phyloP scores from a whole-genome alignment of 2,888 invertebrate genomes.

The Trissoscelio sp. region DNA sequence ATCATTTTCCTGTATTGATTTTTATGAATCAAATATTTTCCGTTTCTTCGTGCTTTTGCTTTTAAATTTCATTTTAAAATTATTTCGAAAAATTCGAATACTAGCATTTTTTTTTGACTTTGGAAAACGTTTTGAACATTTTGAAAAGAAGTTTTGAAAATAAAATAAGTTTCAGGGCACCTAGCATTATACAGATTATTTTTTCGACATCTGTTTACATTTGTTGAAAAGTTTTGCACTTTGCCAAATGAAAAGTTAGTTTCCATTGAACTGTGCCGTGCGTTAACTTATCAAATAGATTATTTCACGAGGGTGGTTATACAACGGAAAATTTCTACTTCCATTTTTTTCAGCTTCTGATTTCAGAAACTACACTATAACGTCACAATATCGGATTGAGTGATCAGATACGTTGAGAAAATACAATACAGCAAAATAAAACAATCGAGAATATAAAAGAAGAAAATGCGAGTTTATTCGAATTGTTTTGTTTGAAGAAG shows the following conservation, averaged over 20 bases:
- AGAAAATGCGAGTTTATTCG: slow-evolving; percentile 56
- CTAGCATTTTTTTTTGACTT: no score
- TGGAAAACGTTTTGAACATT: no score
- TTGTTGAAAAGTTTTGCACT: slow-evolving; percentile 28
- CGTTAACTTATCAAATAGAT: slow-evolving; percentile 34
- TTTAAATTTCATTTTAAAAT: no score
- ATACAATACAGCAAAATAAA: slow-evolving; percentile 64
- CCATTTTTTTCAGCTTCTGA: slow-evolving; percentile 49
- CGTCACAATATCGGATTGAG: slow-evolving; percentile 60
- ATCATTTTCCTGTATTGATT: not conserved
- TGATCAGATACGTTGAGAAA: slow-evolving; percentile 60
- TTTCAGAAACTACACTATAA: slow-evolving; percentile 53
- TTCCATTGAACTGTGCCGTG: slow-evolving; percentile 7
- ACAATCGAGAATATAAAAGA: slow-evolving; percentile 59
- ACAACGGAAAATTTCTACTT: slow-evolving; percentile 31
- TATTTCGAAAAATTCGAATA: no score
- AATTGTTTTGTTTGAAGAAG: slow-evolving; percentile 65
- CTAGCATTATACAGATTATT: not conserved
- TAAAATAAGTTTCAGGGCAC: not conserved
- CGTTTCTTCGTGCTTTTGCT: no score
- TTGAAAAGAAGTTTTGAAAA: not conserved
- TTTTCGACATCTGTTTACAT: no score
- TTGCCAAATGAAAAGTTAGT: slow-evolving; percentile 30
- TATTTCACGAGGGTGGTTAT: slow-evolving; percentile 33
- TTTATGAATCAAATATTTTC: no score